A percentile compares a stretch with the other conserved stretches of the same genome.
Conservation (phyloP, 92 coral and sea anemone genomes). For the Epizoanthus ramosus region DNA sequence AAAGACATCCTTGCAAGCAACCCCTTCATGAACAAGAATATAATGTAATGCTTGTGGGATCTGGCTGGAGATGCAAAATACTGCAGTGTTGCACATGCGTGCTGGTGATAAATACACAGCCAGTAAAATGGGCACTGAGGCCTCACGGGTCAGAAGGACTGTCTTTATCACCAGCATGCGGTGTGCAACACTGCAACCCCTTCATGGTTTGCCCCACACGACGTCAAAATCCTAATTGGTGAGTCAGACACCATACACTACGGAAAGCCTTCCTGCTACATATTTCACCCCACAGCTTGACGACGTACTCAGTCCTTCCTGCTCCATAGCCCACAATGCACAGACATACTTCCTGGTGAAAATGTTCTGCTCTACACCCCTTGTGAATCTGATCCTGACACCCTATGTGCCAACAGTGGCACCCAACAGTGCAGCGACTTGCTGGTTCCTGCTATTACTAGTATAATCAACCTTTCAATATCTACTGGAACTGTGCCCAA, state of each 20-base stretch:
- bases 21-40: conserved; percentile 48
- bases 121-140: too few relatives aligned
- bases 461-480: too few relatives aligned
- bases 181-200: conserved; percentile 40
- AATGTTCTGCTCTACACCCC: conserved; percentile 53
- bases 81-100: too few relatives aligned
- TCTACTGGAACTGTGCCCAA: too few relatives aligned
- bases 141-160: too few relatives aligned
- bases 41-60: too few relatives aligned
- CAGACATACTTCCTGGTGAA: conserved; percentile 45
- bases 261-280: conserved; percentile 28
- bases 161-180: too few relatives aligned
- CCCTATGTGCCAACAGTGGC: too few relatives aligned
- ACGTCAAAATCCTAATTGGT: conserved; percentile 33
- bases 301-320: conserved; percentile 62
- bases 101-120: too few relatives aligned
- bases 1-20: conserved; percentile 47
- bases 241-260: conserved; percentile 44
- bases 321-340: conserved; percentile 46
- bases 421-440: too few relatives aligned
- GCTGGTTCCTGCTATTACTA: too few relatives aligned
- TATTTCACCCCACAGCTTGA: conserved; percentile 44
- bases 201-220: conserved; percentile 41
- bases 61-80: too few relatives aligned
- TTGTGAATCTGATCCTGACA: conserved; percentile 52